Evolutionary conservation across 2,113 vertebrate genomes (phyloP).

Genomic region (Petaurus breviceps): DNA sequence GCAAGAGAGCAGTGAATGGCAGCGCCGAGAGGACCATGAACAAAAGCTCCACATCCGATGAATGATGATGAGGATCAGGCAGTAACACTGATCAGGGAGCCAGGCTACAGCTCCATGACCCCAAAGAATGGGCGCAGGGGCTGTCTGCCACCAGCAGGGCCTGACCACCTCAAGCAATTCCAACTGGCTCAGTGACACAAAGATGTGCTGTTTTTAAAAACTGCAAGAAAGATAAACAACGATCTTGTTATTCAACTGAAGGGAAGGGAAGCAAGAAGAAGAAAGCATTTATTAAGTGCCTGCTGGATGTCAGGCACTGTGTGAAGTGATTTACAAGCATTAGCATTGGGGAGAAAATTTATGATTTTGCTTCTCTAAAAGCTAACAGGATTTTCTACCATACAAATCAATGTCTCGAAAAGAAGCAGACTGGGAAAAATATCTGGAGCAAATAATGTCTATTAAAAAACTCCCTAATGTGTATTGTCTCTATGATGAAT

Average conservation of each 20-base stretch:
- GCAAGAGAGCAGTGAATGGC: neutral
- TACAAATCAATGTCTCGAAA: neutral
- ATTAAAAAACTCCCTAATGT: too few relatives aligned
- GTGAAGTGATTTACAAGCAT: neutral
- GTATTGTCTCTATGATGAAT: neutral
- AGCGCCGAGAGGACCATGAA: neutral
- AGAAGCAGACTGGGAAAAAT: neutral
- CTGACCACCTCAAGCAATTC: too few relatives aligned
- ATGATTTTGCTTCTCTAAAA: neutral
- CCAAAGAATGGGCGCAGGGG: neutral
- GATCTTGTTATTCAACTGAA: neutral
- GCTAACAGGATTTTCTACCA: neutral
- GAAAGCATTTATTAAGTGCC: neutral
- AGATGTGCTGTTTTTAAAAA: neutral
- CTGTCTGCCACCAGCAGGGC: too few relatives aligned
- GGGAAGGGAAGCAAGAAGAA: neutral
- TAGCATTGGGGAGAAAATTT: neutral
- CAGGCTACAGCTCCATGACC: neutral
- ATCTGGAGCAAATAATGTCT: too few relatives aligned
- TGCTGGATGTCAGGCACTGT: neutral
- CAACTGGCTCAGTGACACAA: neutral
- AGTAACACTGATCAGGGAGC: neutral
- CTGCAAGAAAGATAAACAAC: neutral
- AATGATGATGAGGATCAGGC: neutral
- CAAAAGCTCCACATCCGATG: neutral